A percentile compares a stretch with the other conserved stretches of the same genome.
Conservation (phyloP, 1,140 invertebrate species). For the Lasioglossum albipes region DNA sequence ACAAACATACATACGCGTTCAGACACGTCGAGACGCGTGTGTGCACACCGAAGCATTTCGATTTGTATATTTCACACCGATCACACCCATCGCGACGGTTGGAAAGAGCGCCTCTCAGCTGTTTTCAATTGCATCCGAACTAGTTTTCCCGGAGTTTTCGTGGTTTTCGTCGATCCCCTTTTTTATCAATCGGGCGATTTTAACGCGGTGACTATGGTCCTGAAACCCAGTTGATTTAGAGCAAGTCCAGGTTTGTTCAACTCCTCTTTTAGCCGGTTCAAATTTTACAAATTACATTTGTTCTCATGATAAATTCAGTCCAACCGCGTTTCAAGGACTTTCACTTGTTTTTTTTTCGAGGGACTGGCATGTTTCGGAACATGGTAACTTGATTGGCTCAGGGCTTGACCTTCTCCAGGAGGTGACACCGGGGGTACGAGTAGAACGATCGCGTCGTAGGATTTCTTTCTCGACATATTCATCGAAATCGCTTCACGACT, state of each 20-base stretch:
- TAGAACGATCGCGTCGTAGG: neutral
- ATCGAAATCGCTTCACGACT: constrained; percentile 28
- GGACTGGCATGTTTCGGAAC: neutral
- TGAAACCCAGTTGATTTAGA: neutral
- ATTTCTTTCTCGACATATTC: neutral
- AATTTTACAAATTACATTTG: too few species aligned
- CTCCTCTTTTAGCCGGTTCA: too few species aligned
- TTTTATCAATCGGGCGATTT: too few species aligned
- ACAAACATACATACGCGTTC: constrained; percentile 1
- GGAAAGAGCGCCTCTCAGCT: constrained; percentile 56
- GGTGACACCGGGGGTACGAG: neutral
- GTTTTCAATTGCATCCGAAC: constrained; percentile 47
- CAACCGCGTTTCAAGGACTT: neutral
- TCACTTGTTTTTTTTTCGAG: too few species aligned
- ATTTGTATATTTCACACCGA: constrained; percentile 57
- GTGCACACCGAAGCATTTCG: constrained; percentile 46
- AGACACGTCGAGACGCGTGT: constrained; percentile 12
- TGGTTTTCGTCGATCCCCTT: neutral
- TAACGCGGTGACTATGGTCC: too few species aligned
- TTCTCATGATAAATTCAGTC: too few species aligned
- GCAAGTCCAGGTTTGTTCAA: too few species aligned
- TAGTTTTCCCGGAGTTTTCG: too few species aligned
- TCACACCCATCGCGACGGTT: constrained; percentile 43
- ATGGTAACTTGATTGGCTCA: neutral
- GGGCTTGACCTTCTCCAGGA: neutral